phyloP scores from a whole-genome alignment of 37 sponge, comb jelly and placozoan genomes.

The Aplysina aerophoba region DNA sequence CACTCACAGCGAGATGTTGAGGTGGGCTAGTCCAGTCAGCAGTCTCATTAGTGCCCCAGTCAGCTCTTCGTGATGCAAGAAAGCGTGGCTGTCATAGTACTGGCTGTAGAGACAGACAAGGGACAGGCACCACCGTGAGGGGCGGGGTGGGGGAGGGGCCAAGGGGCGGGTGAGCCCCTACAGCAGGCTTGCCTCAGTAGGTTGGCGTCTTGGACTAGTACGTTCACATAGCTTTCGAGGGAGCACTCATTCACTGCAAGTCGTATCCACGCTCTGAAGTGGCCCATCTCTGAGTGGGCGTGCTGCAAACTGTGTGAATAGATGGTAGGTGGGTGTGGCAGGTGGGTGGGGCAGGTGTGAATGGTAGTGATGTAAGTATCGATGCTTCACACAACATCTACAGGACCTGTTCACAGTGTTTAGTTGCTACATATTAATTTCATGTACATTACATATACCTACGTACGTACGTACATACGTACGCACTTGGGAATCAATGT shows the following conservation, averaged over 20 bases:
- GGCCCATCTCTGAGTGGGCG: slow-evolving; percentile 80
- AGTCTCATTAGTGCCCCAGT: slow-evolving; percentile 54
- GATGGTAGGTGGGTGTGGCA: background rate
- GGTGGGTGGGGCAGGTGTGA: too few species aligned
- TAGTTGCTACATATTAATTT: too few species aligned
- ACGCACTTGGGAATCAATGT: too few species aligned
- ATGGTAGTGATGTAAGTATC: too few species aligned
- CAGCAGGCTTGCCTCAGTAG: slow-evolving; percentile 37
- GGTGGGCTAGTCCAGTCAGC: slow-evolving; percentile 67
- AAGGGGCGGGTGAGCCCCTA: background rate
- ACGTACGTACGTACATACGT: too few species aligned
- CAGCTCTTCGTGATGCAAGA: slow-evolving; percentile 70
- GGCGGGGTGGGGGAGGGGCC: background rate
- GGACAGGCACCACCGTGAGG: background rate
- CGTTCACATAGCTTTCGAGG: slow-evolving; percentile 90
- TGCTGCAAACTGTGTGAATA: slow-evolving; percentile 67
- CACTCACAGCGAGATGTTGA: slow-evolving; percentile 24
- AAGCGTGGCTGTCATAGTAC: slow-evolving; percentile 83
- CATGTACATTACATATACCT: too few species aligned
- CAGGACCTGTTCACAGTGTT: too few species aligned
- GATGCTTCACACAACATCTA: background rate
- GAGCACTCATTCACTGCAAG: slow-evolving; percentile 91
- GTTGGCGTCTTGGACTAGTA: slow-evolving; percentile 63
- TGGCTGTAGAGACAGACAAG: slow-evolving; percentile 14
- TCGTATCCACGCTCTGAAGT: slow-evolving; percentile 86